Conservation (phyloP, 2,113 vertebrate genomes). For the Anoplopoma fimbria region DNA sequence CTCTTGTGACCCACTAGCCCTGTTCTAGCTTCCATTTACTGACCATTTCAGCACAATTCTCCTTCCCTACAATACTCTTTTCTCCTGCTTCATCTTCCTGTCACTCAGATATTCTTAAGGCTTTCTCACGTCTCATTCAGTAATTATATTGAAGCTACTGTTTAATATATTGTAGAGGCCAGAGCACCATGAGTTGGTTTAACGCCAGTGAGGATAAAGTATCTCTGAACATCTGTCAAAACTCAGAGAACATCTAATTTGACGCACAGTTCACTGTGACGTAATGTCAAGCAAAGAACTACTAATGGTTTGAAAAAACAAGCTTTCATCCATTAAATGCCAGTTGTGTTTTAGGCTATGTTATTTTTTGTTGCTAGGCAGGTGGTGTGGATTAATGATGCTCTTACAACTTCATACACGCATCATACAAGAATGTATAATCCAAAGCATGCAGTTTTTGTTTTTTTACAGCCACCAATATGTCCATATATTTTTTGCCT, state of each 20-base stretch:
- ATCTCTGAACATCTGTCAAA: conserved; percentile 65
- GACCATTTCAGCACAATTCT: neutral
- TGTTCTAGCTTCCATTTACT: neutral
- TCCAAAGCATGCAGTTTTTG: neutral
- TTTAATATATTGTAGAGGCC: conserved; percentile 6
- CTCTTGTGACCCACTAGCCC: neutral
- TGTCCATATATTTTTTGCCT: neutral
- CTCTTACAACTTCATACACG: conserved; percentile 27
- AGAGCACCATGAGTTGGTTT: neutral
- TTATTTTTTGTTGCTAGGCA: conserved; percentile 30
- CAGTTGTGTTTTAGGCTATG: conserved; percentile 48
- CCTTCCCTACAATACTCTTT: neutral
- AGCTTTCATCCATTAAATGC: conserved; percentile 39
- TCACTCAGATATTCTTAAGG: neutral
- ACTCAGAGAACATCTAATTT: conserved; percentile 52
- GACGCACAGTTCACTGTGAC: conserved; percentile 51
- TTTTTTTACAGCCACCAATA: neutral
- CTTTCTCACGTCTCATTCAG: neutral
- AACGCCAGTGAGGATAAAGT: conserved; percentile 51
- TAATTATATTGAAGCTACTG: neutral
- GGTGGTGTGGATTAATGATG: conserved; percentile 41
- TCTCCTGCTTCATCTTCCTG: neutral
- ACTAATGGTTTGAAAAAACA: conserved; percentile 40
- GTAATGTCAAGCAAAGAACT: conserved; percentile 49
- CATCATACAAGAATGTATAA: conserved; percentile 15